A percentile compares a stretch with the other conserved stretches of the same genome.
Evolutionary conservation across 2,888 invertebrate genomes (phyloP).

Genomic region (Amphipoea lucens): DNA sequence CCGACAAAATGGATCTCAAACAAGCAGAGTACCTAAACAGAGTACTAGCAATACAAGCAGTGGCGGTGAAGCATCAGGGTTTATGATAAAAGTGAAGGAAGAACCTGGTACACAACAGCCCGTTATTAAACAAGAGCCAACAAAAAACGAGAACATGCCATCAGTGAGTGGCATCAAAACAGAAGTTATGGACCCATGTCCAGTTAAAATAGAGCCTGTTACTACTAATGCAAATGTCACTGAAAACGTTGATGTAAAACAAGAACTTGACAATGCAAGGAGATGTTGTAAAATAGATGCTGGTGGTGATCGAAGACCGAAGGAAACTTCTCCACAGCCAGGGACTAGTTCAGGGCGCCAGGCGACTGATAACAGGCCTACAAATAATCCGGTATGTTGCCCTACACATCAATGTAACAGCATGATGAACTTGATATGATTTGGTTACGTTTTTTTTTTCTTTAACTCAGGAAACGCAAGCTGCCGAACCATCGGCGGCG

Average conservation of each 20-base stretch:
- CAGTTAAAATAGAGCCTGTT: conserved; percentile 78
- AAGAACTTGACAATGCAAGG: conserved; percentile 69
- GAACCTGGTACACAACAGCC: conserved; percentile 74
- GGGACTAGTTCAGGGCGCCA: conserved; percentile 80
- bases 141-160: conserved; percentile 53
- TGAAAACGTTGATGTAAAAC: conserved; percentile 76
- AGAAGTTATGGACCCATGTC: conserved; percentile 70
- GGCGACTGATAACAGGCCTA: conserved; percentile 43
- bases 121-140: conserved; percentile 77
- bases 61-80: conserved; percentile 57
- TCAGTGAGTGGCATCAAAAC: conserved; percentile 71
- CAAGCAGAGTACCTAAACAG: conserved; percentile 61
- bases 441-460: conserved; percentile 21
- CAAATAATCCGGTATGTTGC: conserved; percentile 56
- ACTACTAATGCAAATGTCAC: conserved; percentile 60
- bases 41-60: conserved; percentile 66
- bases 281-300: conserved; percentile 73
- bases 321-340: conserved; percentile 81
- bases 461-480: conserved; percentile 70
- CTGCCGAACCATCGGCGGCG: conserved; percentile 57
- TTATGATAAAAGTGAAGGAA: conserved; percentile 76
- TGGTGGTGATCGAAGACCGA: conserved; percentile 74
- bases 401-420: background rate
- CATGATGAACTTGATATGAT: background rate
- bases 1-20: conserved; percentile 72